Percentiles rank a stretch among this genome's conserved stretches.
phyloP scores from a whole-genome alignment of 2,797 vertebrate species.

The Microctenopoma steveboyesi region DNA sequence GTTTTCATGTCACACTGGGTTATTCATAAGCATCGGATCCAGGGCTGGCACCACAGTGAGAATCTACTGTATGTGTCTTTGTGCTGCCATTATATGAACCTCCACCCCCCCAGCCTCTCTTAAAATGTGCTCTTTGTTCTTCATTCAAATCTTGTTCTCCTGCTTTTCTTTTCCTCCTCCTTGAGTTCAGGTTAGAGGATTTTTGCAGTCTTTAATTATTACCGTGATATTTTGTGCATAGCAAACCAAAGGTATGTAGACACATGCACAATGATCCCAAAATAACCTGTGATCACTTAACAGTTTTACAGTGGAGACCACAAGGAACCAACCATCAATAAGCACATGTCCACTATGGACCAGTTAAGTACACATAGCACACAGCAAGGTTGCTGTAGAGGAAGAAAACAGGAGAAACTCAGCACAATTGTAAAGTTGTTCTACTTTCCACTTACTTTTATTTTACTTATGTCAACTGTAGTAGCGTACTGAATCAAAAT shows the following conservation, averaged over 20 bases:
- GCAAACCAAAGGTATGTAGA: not conserved
- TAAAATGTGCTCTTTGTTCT: conserved; percentile 21
- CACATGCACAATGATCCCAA: not conserved
- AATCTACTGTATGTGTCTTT: not conserved
- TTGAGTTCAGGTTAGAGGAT: not conserved
- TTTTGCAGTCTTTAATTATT: conserved; percentile 13
- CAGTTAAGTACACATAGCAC: no score
- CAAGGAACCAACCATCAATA: not conserved
- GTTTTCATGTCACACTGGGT: not conserved
- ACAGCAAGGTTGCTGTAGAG: no score
- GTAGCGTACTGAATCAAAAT: no score
- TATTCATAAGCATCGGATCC: not conserved
- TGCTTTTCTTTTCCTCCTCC: conserved; percentile 13
- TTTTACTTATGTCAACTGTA: no score
- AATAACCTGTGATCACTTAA: not conserved
- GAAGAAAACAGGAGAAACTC: no score
- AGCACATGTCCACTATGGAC: no score
- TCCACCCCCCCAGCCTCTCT: no score
- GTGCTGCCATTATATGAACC: not conserved
- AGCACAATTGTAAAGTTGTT: no score
- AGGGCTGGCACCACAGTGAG: not conserved
- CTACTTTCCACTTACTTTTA: no score
- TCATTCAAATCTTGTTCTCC: conserved; percentile 34
- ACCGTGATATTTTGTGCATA: not conserved
- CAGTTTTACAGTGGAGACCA: not conserved